A percentile compares a stretch with the other conserved stretches of the same genome.
These are phyloP conservation scores for Hypercompe scribonia DNA, from an alignment of 2,888 invertebrate species.

Conservation along the genomic window DNA sequence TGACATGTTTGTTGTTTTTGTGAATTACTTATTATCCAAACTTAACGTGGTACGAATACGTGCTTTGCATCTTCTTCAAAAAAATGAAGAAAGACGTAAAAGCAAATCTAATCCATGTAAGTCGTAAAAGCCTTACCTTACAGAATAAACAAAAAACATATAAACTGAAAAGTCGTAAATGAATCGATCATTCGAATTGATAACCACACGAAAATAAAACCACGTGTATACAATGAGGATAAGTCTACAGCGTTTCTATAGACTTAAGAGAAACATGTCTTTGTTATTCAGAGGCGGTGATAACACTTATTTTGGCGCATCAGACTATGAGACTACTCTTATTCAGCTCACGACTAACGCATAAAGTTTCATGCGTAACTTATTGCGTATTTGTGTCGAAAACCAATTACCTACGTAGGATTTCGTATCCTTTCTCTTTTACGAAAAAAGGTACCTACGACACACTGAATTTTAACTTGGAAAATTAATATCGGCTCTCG, in stretches of 20 bases:
- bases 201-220: constrained; percentile 21
- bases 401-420: constrained; percentile 71
- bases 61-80: background rate
- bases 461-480: constrained; percentile 57
- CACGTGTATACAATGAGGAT: constrained; percentile 1
- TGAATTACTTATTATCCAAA: no score
- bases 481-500: constrained; percentile 53
- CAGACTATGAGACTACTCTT: constrained; percentile 53
- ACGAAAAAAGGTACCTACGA: constrained; percentile 51
- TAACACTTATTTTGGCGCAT: constrained; percentile 58
- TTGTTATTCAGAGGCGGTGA: constrained; percentile 62
- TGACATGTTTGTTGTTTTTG: no score
- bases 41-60: no score
- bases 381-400: constrained; percentile 76
- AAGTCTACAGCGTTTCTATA: constrained; percentile 1
- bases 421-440: constrained; percentile 63
- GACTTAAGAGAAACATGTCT: constrained; percentile 38
- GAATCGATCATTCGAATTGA: constrained; percentile 28
- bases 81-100: background rate
- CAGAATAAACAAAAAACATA: constrained; percentile 4
- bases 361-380: constrained; percentile 76
- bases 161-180: constrained; percentile 26
- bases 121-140: constrained; percentile 20
- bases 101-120: constrained; percentile 18
- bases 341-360: constrained; percentile 67